Evolutionary conservation across 2,797 vertebrate genomes (phyloP), one percentile per base, ranked within the genome.

Genomic region (Hipposideros larvatus): DNA sequence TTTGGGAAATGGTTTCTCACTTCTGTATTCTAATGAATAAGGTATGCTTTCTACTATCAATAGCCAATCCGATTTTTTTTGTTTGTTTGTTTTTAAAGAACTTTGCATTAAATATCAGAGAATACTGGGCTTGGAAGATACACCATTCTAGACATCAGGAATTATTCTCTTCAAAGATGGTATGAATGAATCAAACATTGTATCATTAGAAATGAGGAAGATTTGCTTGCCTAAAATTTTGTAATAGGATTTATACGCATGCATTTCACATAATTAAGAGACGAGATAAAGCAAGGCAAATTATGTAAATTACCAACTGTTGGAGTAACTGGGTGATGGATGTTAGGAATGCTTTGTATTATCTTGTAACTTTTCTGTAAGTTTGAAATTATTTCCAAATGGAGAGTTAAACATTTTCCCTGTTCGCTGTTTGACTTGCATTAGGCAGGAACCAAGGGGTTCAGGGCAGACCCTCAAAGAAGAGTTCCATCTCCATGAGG

Each of bases 61-160:
- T 5, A 53, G 46, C 63, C 80, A 70, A 34, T 7, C 61, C 9
- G 22, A 24, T 5, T 41, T 59, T 19, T 19, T 2, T 26, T 59
- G 57, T 11, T 63, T 34, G 5, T 77, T 22, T 22, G 1, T 15
- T 1, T 13, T 57, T 51, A 15, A n/a, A 73, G 63, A 37, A 11
- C 11, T 73, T 70, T 46, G 9, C 26, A 13, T 28, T 78, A 31
- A 55, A 2, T 51, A 34, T 63, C 48, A 26, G 28, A 63, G 37
- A 70, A 5, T 19, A 4, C 5, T 2, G n/a, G 21, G 2, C 11
- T 19, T 6, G 11, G n/a, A 7, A 15, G 0, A 26, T 68, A 0
- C 41, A 16, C 1, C 7, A 0, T 21, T 83, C 13, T 71, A 11
- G 63, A 22, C 0, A 28, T 43, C 41, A 59, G 41, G 9, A 75